These are phyloP conservation scores for Apeira syringaria DNA, from an alignment of 2,888 invertebrate genomes.

Conservation along the genomic window DNA sequence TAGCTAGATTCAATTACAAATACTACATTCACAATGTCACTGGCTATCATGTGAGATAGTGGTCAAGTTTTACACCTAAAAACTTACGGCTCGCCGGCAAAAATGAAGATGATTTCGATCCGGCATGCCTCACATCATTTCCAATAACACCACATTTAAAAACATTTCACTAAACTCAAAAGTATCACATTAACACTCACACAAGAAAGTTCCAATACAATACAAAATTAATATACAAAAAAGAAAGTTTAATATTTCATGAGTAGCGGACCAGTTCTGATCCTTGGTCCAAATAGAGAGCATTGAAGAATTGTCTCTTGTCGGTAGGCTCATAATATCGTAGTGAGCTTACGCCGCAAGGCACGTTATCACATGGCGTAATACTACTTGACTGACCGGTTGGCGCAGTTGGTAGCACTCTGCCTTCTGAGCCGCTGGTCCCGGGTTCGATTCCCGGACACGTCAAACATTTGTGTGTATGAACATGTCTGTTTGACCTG, in stretches of 20 bases:
- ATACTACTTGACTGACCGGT: too few species aligned
- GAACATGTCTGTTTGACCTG: too few species aligned
- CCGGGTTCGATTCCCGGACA: too few species aligned
- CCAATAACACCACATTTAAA: constrained; percentile 6
- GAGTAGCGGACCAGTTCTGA: background rate
- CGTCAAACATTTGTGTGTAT: too few species aligned
- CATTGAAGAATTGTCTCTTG: constrained; percentile 8
- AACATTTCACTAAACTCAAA: background rate
- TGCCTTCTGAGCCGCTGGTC: too few species aligned
- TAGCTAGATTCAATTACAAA: too few species aligned
- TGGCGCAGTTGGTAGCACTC: too few species aligned
- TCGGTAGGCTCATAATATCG: constrained; percentile 2
- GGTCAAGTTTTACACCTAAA: too few species aligned
- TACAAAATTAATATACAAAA: background rate
- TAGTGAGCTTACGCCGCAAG: background rate
- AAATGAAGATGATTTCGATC: constrained; percentile 63
- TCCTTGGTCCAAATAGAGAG: constrained; percentile 11
- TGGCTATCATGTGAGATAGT: too few species aligned
- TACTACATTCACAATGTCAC: too few species aligned
- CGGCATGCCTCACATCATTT: constrained; percentile 57
- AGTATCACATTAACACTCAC: background rate
- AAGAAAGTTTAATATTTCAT: constrained; percentile 8
- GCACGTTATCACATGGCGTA: background rate
- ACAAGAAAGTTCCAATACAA: background rate
- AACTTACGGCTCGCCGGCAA: constrained; percentile 62